Conservation (phyloP, 2,797 vertebrate species). For the Leptodactylus fallax region DNA sequence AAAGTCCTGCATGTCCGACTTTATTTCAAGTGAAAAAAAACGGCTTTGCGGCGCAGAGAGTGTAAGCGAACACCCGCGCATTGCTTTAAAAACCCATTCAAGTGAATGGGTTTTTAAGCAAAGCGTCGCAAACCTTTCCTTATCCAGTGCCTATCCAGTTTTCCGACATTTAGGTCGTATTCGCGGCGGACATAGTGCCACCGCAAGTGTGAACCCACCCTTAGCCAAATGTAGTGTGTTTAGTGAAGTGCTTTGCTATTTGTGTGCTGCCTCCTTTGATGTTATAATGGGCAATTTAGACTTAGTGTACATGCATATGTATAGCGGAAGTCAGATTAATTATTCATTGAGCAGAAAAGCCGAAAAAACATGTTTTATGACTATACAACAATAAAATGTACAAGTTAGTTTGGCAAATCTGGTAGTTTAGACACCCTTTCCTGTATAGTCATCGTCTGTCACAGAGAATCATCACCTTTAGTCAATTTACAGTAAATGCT, state of each 20-base stretch:
- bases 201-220: too few relatives aligned
- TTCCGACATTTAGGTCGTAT: too few relatives aligned
- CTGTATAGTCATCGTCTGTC: constrained; percentile 52
- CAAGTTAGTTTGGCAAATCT: constrained; percentile 20
- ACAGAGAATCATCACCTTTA: constrained; percentile 50
- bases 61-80: too few relatives aligned
- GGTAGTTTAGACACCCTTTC: constrained; percentile 38
- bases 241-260: background rate
- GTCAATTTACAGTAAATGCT: constrained; percentile 55
- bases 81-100: too few relatives aligned
- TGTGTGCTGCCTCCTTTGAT: background rate
- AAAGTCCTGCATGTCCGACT: too few relatives aligned
- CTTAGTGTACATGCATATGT: background rate
- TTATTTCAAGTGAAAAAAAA: too few relatives aligned
- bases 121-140: too few relatives aligned
- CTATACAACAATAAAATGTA: background rate
- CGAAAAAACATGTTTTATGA: background rate
- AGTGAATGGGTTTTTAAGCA: too few relatives aligned
- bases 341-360: constrained; percentile 19
- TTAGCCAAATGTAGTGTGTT: too few relatives aligned
- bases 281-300: background rate
- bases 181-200: too few relatives aligned
- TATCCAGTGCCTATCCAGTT: too few relatives aligned
- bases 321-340: background rate
- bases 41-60: too few relatives aligned